These are phyloP conservation scores for Theretra japonica DNA, from an alignment of 2,888 invertebrate species.

Conservation along the genomic window DNA sequence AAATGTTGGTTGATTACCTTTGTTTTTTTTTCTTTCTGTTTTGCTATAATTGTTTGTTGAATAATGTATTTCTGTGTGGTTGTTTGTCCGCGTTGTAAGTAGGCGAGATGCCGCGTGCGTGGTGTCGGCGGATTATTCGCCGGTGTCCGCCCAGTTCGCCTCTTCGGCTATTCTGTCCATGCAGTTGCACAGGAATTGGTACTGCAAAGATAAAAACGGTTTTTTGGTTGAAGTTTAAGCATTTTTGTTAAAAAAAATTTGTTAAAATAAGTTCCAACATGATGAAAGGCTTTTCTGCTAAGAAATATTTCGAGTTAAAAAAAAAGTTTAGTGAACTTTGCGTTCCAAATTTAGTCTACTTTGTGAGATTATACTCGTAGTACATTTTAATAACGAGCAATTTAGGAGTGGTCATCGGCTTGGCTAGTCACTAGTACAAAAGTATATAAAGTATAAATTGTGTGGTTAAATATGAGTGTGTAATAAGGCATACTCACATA, in stretches of 20 bases:
- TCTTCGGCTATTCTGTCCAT: slow-evolving; percentile 98
- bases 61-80: background rate
- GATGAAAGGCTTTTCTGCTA: too few species aligned
- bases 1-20: background rate
- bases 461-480: too few species aligned
- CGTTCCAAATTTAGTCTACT: too few species aligned
- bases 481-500: slow-evolving; percentile 65
- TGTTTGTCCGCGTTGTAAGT: slow-evolving; percentile 14
- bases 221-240: background rate
- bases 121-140: slow-evolving; percentile 85
- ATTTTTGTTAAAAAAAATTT: background rate
- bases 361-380: too few species aligned
- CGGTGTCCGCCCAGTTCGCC: slow-evolving; percentile 92
- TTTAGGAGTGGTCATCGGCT: too few species aligned
- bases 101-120: background rate
- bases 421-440: background rate
- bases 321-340: too few species aligned
- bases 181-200: slow-evolving; percentile 95
- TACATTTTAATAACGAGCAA: too few species aligned
- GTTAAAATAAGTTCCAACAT: too few species aligned
- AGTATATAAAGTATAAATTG: background rate
- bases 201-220: slow-evolving; percentile 84
- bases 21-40: background rate
- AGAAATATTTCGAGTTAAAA: too few species aligned
- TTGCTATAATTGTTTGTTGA: background rate